Evolutionary conservation across 2,113 vertebrate genomes (phyloP).

Genomic region (Micronisus gabar): DNA sequence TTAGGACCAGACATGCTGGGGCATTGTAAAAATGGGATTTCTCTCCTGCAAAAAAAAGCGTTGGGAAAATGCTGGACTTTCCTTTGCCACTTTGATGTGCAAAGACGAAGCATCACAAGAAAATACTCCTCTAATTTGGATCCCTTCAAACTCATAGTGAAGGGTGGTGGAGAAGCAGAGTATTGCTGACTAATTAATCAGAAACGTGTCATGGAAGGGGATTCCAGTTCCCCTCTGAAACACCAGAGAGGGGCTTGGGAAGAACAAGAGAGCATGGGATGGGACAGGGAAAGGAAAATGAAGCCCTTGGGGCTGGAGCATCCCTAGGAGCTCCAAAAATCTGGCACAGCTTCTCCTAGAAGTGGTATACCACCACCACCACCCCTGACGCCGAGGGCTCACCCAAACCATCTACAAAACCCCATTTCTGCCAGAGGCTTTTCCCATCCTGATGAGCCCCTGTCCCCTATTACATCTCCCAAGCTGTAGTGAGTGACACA

Average conservation of each 20-base stretch:
- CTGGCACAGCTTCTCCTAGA: neutral
- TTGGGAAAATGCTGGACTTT: neutral
- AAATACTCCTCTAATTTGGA: no score
- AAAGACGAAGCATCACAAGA: rapidly evolving
- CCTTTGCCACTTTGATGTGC: neutral
- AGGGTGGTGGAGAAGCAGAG: neutral
- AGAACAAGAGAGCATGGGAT: neutral
- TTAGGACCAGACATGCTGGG: neutral
- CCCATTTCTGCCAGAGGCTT: neutral
- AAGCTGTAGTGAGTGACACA: rapidly evolving
- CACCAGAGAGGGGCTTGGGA: neutral
- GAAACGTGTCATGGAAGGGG: neutral
- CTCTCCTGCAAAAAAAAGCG: neutral
- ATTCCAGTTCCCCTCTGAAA: neutral
- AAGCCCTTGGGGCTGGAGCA: neutral
- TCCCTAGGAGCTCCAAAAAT: neutral
- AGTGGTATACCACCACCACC: neutral
- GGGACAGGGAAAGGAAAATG: no score
- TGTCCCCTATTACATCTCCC: rapidly evolving
- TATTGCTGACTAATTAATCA: neutral
- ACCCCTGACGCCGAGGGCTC: rapidly evolving
- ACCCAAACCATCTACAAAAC: neutral
- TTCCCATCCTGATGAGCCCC: neutral
- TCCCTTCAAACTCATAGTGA: neutral
- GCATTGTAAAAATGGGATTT: neutral